A percentile compares a stretch with the other conserved stretches of the same genome.
phyloP scores from a whole-genome alignment of 2,888 invertebrate genomes.

The Metallyticus violacea region DNA sequence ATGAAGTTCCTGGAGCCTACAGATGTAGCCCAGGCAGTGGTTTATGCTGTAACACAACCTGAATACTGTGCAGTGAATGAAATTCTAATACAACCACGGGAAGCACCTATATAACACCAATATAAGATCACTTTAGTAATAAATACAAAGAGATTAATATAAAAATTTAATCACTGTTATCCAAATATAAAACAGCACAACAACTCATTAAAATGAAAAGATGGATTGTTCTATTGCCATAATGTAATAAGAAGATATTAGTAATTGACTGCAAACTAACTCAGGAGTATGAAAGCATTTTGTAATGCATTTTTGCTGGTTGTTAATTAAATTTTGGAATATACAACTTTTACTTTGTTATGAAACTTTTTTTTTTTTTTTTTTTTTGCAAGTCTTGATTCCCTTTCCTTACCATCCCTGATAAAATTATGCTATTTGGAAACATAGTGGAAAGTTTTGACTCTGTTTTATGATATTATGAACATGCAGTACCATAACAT shows the following conservation, averaged over 20 bases:
- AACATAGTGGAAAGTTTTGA: no score
- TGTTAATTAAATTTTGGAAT: no score
- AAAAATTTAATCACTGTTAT: not conserved
- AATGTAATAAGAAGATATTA: not conserved
- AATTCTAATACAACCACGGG: conserved; percentile 38
- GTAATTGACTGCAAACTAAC: not conserved
- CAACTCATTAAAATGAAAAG: no score
- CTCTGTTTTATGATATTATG: no score
- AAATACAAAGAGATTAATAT: not conserved
- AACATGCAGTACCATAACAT: no score
- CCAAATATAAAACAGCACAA: not conserved
- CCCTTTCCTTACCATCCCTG: no score
- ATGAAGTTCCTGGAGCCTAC: conserved; percentile 35
- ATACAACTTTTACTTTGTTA: no score
- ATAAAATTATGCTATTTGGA: no score
- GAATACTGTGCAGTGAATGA: conserved; percentile 38
- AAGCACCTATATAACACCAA: conserved; percentile 37
- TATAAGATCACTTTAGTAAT: not conserved
- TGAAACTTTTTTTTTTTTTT: no score
- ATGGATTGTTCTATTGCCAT: not conserved
- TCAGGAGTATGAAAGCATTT: no score
- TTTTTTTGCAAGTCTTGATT: no score
- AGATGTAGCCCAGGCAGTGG: conserved; percentile 37
- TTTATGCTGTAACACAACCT: conserved; percentile 38
- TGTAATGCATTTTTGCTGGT: no score